These are phyloP conservation scores for Rhamnusium bicolor DNA, from an alignment of 2,888 invertebrate genomes.

Conservation along the genomic window DNA sequence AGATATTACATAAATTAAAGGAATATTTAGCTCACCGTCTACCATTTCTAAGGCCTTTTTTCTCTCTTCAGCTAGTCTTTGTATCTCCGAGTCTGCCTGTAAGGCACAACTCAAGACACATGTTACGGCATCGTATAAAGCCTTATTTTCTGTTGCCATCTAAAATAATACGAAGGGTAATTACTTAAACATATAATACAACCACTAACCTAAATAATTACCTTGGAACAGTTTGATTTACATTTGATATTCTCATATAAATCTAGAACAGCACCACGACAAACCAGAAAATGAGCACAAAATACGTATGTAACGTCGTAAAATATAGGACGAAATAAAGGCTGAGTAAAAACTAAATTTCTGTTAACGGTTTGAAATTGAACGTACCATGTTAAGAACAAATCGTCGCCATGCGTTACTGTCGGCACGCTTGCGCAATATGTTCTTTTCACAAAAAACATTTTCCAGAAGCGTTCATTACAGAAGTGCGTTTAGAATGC, in stretches of 20 bases:
- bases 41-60: conserved; percentile 61
- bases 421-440: neutral
- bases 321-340: neutral
- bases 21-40: conserved; percentile 53
- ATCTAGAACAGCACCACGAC: neutral
- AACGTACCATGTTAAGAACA: neutral
- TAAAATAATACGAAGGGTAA: conserved; percentile 25
- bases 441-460: too few species aligned
- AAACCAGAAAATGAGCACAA: neutral
- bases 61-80: conserved; percentile 58
- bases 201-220: conserved; percentile 15
- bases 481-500: too few species aligned
- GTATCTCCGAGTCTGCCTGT: conserved; percentile 57
- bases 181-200: neutral
- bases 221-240: neutral
- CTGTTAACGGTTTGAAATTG: conserved; percentile 10
- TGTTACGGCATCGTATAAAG: conserved; percentile 58
- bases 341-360: neutral
- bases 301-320: neutral
- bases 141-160: conserved; percentile 45
- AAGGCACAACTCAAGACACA: conserved; percentile 60
- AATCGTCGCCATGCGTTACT: neutral
- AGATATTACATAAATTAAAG: neutral
- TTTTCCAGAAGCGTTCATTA: too few species aligned
- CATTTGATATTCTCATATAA: neutral